Conservation (phyloP, 2,888 invertebrate genomes). For the Harpalus rubripes region DNA sequence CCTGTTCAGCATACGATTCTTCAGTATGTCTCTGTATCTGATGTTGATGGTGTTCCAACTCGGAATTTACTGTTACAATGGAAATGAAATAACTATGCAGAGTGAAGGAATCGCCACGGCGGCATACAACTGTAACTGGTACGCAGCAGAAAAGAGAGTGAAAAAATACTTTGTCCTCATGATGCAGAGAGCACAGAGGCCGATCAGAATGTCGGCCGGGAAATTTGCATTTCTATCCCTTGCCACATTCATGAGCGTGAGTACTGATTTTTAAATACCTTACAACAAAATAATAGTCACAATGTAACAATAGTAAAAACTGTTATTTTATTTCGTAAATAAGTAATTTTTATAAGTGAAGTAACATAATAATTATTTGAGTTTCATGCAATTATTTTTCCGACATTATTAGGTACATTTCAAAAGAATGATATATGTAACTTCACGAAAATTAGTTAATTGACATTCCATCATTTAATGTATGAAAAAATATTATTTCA, state of each 20-base stretch:
- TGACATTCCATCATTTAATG: no score
- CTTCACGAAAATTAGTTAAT: no score
- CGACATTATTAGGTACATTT: no score
- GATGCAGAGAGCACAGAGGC: conserved; percentile 78
- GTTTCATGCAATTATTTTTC: no score
- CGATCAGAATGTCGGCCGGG: conserved; percentile 77
- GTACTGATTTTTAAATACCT: no score
- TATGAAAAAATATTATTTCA: no score
- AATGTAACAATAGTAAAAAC: no score
- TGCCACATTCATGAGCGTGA: conserved; percentile 77
- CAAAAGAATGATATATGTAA: no score
- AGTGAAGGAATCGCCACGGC: conserved; percentile 70
- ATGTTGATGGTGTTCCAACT: conserved; percentile 70
- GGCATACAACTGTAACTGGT: conserved; percentile 71
- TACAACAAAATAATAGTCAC: no score
- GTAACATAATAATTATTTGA: no score
- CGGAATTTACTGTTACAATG: conserved; percentile 70
- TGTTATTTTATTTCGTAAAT: no score
- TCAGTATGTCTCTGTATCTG: conserved; percentile 69
- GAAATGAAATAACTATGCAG: conserved; percentile 70
- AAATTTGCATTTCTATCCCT: conserved; percentile 79
- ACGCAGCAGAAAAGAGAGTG: conserved; percentile 69
- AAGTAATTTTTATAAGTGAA: no score
- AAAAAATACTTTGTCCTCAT: conserved; percentile 74
- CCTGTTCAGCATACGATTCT: conserved; percentile 68